Conservation (phyloP, 2,888 invertebrate genomes). For the Microdon myrmicae region DNA sequence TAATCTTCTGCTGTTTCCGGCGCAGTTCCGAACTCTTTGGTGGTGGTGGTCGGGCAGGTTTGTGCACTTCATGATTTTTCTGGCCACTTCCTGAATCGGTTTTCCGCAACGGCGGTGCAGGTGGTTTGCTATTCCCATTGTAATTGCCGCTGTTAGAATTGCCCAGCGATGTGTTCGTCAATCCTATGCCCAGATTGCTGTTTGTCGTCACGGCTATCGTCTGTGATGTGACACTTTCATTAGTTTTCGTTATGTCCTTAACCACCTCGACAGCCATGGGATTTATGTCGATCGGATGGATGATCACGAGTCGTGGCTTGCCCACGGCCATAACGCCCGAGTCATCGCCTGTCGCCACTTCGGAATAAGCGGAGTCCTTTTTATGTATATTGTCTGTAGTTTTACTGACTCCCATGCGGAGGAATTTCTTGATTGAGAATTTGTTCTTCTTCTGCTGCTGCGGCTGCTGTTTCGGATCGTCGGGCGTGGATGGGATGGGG, state of each 20-base stretch:
- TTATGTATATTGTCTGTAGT: constrained; percentile 68
- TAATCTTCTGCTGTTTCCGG: constrained; percentile 71
- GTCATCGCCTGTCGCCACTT: constrained; percentile 65
- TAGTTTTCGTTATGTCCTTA: constrained; percentile 70
- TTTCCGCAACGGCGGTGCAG: constrained; percentile 79
- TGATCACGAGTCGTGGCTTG: constrained; percentile 83
- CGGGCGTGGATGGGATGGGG: constrained; percentile 68
- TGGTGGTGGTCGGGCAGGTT: constrained; percentile 78
- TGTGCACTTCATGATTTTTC: constrained; percentile 68
- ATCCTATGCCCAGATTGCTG: too few species aligned
- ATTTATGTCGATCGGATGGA: constrained; percentile 87
- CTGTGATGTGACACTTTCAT: constrained; percentile 60
- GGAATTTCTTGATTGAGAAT: constrained; percentile 84
- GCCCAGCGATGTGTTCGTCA: not conserved
- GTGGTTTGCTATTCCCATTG: constrained; percentile 71
- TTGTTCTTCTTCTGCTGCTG: constrained; percentile 75
- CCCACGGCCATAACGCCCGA: constrained; percentile 58
- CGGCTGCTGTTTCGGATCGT: constrained; percentile 56
- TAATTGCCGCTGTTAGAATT: constrained; percentile 3
- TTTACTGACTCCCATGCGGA: constrained; percentile 82
- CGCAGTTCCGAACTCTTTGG: constrained; percentile 76
- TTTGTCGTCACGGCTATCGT: constrained; percentile 63
- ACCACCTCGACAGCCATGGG: constrained; percentile 84
- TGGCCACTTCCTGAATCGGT: constrained; percentile 57
- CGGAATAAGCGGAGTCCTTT: constrained; percentile 67